phyloP scores from a whole-genome alignment of 2,888 invertebrate species.

The Eupithecia dodoneata region DNA sequence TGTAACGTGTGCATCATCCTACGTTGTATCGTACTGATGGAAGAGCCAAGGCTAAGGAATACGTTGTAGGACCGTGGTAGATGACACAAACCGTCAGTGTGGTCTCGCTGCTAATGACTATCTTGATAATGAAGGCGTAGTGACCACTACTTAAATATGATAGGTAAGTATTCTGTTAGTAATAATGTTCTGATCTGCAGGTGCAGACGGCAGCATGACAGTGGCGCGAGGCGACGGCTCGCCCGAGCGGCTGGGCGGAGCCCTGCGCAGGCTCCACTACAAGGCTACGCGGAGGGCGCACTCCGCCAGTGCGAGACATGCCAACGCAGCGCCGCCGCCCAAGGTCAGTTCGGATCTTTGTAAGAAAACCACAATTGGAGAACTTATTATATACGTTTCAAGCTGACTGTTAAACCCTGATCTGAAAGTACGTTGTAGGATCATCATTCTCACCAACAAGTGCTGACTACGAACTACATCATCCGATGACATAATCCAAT shows the following conservation, averaged over 20 bases:
- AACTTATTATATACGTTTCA: too few species aligned
- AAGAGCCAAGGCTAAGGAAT: too few species aligned
- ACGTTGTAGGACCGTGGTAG: too few species aligned
- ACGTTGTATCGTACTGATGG: too few species aligned
- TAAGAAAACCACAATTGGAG: too few species aligned
- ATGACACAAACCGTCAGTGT: too few species aligned
- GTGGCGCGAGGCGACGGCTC: constrained; percentile 77
- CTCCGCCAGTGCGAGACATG: constrained; percentile 72
- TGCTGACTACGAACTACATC: background rate
- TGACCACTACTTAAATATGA: too few species aligned
- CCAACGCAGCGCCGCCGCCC: constrained; percentile 51
- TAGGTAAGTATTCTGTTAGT: too few species aligned
- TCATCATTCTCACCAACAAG: background rate
- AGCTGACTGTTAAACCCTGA: background rate
- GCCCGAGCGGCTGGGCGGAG: constrained; percentile 81
- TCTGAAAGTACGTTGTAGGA: background rate
- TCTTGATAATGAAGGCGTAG: too few species aligned
- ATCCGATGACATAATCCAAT: background rate
- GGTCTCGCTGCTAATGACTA: too few species aligned
- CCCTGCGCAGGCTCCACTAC: constrained; percentile 87
- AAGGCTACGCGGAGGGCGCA: constrained; percentile 84
- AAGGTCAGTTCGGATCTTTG: constrained; percentile 58
- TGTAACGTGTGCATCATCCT: too few species aligned
- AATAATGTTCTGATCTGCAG: constrained; percentile 45
- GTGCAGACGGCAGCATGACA: constrained; percentile 81